Evolutionary conservation across 2,888 invertebrate genomes (phyloP).

Genomic region (Noctuana brunneofusca): DNA sequence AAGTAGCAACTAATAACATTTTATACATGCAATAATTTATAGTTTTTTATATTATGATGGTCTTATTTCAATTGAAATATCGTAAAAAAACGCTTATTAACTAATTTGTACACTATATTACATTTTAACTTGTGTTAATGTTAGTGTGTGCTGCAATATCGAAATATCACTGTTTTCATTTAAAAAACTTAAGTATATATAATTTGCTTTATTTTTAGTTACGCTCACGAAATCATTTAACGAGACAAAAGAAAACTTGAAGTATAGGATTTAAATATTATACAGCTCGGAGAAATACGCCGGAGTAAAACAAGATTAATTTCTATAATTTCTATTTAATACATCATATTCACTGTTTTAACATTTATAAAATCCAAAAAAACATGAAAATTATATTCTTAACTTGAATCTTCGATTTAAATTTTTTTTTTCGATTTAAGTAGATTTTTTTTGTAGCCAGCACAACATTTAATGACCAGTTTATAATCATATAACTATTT

Average conservation of each 20-base stretch:
- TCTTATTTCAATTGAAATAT: background rate
- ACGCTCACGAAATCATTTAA: slow-evolving; percentile 47
- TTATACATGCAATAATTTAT: background rate
- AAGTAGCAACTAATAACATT: background rate
- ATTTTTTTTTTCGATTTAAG: slow-evolving; percentile 8
- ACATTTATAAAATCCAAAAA: slow-evolving; percentile 14
- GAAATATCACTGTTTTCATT: slow-evolving; percentile 61
- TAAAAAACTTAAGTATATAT: slow-evolving; percentile 61
- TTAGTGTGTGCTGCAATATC: slow-evolving; percentile 72
- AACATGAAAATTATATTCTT: background rate
- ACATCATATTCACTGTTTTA: background rate
- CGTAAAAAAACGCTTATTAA: slow-evolving; percentile 13
- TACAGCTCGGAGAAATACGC: slow-evolving; percentile 9
- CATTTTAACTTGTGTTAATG: slow-evolving; percentile 46
- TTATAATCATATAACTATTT: slow-evolving; percentile 30
- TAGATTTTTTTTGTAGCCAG: slow-evolving; percentile 13
- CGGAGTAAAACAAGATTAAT: slow-evolving; percentile 8
- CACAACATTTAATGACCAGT: slow-evolving; percentile 26
- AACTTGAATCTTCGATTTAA: too few relatives aligned
- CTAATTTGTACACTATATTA: slow-evolving; percentile 34
- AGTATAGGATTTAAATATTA: slow-evolving; percentile 48
- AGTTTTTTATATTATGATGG: background rate
- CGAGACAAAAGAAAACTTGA: slow-evolving; percentile 4
- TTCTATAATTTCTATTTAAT: background rate
- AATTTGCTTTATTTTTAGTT: slow-evolving; percentile 57